A percentile compares a stretch with the other conserved stretches of the same genome.
These are phyloP conservation scores for Oreochromis aureus DNA, from an alignment of 2,113 vertebrate genomes.

Conservation along the genomic window DNA sequence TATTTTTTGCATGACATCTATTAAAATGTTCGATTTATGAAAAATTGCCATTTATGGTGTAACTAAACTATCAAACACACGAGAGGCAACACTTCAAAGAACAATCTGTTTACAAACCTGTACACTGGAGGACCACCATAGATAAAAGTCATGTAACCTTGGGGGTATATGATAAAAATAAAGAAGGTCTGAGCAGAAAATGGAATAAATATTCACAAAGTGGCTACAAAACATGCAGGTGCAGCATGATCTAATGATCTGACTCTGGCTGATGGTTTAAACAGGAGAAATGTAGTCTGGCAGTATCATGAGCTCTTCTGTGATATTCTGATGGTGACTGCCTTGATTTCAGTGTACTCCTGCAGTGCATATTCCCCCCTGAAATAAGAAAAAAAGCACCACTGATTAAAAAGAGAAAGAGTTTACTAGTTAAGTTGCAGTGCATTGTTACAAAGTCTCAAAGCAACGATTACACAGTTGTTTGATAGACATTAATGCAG, in stretches of 20 bases:
- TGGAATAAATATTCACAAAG: not conserved
- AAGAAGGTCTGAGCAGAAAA: not conserved
- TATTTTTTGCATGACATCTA: slow-evolving; percentile 29
- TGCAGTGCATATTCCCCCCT: slow-evolving; percentile 86
- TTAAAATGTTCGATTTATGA: slow-evolving; percentile 11
- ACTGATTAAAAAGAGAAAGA: not conserved
- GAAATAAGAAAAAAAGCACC: not conserved
- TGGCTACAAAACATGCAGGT: not conserved
- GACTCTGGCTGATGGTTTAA: not conserved
- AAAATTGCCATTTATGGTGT: not conserved
- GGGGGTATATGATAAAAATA: not conserved
- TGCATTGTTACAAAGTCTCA: not conserved
- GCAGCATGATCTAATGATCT: not conserved
- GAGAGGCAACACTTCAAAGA: not conserved
- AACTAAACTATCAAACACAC: not conserved
- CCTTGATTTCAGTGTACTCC: slow-evolving; percentile 87
- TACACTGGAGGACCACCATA: not conserved
- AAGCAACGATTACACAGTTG: not conserved
- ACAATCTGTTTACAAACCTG: not conserved
- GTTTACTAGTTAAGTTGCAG: not conserved
- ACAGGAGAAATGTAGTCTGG: not conserved
- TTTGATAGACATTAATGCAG: not conserved
- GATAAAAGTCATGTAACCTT: not conserved
- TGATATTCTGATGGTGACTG: slow-evolving; percentile 84
- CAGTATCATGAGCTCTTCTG: slow-evolving; percentile 81